These are phyloP conservation scores for Bursaphelenchus mucronatus DNA, from an alignment of 1,140 invertebrate species.

Conservation along the genomic window DNA sequence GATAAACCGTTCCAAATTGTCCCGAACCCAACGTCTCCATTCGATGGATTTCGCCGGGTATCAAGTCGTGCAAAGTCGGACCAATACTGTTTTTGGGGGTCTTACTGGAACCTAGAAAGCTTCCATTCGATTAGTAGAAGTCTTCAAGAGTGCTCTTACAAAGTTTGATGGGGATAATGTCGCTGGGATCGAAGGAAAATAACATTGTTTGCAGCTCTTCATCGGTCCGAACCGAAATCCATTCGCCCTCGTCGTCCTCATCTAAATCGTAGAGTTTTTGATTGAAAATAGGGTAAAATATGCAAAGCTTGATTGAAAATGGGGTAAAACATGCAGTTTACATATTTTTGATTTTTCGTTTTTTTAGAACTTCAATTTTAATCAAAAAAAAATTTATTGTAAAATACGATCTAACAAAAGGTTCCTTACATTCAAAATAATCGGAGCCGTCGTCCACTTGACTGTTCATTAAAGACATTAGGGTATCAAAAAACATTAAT, in stretches of 20 bases:
- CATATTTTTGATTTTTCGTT: constrained; percentile 5
- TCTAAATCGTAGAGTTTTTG: constrained; percentile 37
- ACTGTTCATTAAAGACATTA: constrained; percentile 37
- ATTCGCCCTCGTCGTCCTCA: constrained; percentile 51
- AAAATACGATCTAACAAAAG: too few species aligned
- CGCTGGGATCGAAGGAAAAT: background rate
- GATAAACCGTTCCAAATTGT: constrained; percentile 62
- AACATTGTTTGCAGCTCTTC: constrained; percentile 45
- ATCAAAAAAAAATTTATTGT: background rate
- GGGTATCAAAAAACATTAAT: constrained; percentile 50
- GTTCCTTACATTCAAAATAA: constrained; percentile 44
- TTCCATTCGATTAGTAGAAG: constrained; percentile 18
- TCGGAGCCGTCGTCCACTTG: constrained; percentile 17
- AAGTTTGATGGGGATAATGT: constrained; percentile 14
- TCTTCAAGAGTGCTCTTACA: constrained; percentile 13
- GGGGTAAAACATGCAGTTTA: constrained; percentile 8
- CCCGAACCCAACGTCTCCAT: constrained; percentile 59
- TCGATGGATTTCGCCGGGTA: constrained; percentile 52
- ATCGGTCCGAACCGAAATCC: constrained; percentile 47
- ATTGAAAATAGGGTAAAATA: constrained; percentile 4
- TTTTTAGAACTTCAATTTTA: too few species aligned
- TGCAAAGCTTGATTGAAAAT: background rate
- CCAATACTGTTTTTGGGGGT: constrained; percentile 2
- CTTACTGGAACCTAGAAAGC: constrained; percentile 4
- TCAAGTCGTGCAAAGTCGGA: constrained; percentile 17